A percentile compares a stretch with the other conserved stretches of the same genome.
These are phyloP conservation scores for Octopus bimaculoides DNA, from an alignment of 1,140 invertebrate genomes.

Conservation along the genomic window DNA sequence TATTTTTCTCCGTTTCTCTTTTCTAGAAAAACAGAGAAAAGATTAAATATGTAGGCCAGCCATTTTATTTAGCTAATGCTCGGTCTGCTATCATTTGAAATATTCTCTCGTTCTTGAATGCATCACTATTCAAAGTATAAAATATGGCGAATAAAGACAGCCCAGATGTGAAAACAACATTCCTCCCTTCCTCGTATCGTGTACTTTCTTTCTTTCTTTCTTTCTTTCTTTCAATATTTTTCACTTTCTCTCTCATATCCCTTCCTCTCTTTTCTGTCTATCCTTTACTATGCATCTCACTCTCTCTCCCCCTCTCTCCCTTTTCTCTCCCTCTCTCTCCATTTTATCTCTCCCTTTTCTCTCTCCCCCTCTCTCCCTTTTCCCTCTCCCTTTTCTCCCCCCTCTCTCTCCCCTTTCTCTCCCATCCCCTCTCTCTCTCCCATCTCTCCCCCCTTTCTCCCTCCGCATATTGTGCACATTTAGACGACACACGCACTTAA, in stretches of 20 bases:
- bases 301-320: conserved; percentile 10
- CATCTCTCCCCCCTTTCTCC: conserved; percentile 16
- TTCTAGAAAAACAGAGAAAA: no score
- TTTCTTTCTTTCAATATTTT: conserved; percentile 23
- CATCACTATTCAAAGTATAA: no score
- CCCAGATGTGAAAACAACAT: no score
- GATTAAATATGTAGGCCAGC: no score
- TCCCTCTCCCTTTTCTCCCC: conserved; percentile 13
- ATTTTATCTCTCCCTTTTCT: not conserved
- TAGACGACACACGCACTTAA: no score
- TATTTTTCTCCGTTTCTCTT: no score
- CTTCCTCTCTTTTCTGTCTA: not conserved
- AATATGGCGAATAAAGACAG: no score
- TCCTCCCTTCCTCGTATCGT: no score
- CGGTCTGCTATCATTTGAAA: no score
- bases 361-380: not conserved
- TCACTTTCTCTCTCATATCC: conserved; percentile 14
- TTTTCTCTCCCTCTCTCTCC: conserved; percentile 12
- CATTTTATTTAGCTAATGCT: no score
- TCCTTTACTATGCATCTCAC: not conserved
- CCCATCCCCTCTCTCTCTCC: conserved; percentile 19
- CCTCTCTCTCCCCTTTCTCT: conserved; percentile 17
- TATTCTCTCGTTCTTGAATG: no score
- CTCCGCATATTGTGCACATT: not conserved
- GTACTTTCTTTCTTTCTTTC: conserved; percentile 27